Conservation (phyloP, 2,797 vertebrate species). For the Channallabes apus region DNA sequence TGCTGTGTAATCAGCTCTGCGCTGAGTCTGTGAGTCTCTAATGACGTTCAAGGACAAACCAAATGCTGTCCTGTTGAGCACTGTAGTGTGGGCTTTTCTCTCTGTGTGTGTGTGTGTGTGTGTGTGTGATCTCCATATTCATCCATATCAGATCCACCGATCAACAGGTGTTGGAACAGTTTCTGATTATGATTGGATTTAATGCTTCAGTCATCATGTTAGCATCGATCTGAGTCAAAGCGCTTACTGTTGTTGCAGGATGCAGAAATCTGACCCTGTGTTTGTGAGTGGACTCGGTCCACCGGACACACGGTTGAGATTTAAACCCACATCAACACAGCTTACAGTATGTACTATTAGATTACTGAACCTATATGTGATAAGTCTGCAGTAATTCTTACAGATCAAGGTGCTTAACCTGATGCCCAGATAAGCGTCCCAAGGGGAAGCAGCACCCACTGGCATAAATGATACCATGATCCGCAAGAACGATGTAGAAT, state of each 20-base stretch:
- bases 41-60: constrained; percentile 10
- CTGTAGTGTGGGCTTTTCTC: background rate
- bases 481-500: no score
- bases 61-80: background rate
- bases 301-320: no score
- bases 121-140: background rate
- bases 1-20: background rate
- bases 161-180: background rate
- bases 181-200: background rate
- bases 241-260: background rate
- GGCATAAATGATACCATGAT: no score
- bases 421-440: no score
- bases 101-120: constrained; percentile 1
- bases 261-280: background rate
- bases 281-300: background rate
- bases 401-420: background rate
- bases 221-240: constrained; percentile 19
- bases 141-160: background rate
- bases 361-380: background rate
- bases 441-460: no score
- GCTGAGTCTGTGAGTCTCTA: constrained; percentile 4
- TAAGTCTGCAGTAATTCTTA: background rate
- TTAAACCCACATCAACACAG: background rate
- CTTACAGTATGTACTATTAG: background rate
- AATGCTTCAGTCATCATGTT: constrained; percentile 7